These are phyloP conservation scores for Yponomeuta evonymella DNA, from an alignment of 2,888 invertebrate genomes.

Conservation along the genomic window DNA sequence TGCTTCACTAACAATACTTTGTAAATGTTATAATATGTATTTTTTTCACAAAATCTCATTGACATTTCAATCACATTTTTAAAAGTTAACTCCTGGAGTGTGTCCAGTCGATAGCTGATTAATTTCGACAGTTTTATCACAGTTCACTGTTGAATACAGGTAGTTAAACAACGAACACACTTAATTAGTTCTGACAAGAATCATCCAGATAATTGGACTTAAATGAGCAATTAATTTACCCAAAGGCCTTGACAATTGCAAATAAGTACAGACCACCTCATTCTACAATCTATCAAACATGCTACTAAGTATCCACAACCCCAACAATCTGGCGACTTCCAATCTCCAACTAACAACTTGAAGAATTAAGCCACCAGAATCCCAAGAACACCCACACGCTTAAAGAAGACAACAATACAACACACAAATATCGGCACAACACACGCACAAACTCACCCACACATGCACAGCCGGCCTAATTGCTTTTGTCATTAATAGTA, in stretches of 20 bases:
- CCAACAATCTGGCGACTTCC: neutral
- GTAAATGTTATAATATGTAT: too few species aligned
- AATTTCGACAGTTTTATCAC: too few species aligned
- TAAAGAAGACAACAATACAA: neutral
- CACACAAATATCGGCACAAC: constrained; percentile 17
- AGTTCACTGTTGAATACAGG: too few species aligned
- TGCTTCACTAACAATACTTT: too few species aligned
- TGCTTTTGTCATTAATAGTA: constrained; percentile 75
- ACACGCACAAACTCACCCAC: constrained; percentile 29
- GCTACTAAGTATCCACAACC: neutral
- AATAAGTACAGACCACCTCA: neutral
- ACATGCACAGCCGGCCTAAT: constrained; percentile 66
- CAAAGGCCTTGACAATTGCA: constrained; percentile 1
- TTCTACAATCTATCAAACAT: neutral
- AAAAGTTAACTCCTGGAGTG: too few species aligned
- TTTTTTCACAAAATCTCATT: too few species aligned
- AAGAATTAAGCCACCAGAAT: neutral
- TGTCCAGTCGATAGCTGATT: too few species aligned
- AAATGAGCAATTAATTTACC: neutral
- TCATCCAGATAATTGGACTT: neutral
- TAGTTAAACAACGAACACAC: neutral
- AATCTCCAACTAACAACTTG: neutral
- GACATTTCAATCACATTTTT: too few species aligned
- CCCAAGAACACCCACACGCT: neutral
- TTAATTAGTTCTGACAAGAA: neutral